A percentile compares a stretch with the other conserved stretches of the same genome.
phyloP scores from a whole-genome alignment of 2,888 invertebrate genomes.

The Pterobdella sp. region DNA sequence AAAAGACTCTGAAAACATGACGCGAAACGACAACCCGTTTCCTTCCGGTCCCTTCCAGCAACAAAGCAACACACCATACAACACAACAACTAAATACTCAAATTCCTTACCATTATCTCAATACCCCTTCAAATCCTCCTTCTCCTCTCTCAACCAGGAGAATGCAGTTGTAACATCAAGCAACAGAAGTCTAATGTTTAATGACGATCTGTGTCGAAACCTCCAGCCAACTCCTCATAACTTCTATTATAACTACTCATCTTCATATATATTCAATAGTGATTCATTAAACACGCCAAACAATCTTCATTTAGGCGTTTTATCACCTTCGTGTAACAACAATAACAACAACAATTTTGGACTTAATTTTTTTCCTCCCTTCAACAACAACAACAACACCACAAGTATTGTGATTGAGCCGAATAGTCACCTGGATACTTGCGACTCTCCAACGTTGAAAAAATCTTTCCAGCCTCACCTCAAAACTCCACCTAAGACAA shows the following conservation, averaged over 20 bases:
- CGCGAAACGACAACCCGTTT: background rate
- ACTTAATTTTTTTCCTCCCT: background rate
- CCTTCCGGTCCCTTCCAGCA: slow-evolving; percentile 3
- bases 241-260: slow-evolving; percentile 1
- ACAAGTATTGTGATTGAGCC: background rate
- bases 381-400: background rate
- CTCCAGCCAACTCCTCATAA: background rate
- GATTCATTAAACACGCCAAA: background rate
- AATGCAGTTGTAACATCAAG: background rate
- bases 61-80: background rate
- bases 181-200: background rate
- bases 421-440: background rate
- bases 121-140: background rate
- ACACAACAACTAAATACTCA: background rate
- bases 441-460: background rate
- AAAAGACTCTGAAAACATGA: background rate
- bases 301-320: background rate
- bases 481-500: background rate
- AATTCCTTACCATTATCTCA: background rate
- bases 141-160: background rate
- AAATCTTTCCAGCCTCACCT: background rate
- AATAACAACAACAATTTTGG: background rate
- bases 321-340: background rate
- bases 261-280: background rate
- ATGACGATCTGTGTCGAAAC: background rate